Conservation (phyloP, 37 sponge, comb jelly and placozoan genomes). For the Agelas oroides region DNA sequence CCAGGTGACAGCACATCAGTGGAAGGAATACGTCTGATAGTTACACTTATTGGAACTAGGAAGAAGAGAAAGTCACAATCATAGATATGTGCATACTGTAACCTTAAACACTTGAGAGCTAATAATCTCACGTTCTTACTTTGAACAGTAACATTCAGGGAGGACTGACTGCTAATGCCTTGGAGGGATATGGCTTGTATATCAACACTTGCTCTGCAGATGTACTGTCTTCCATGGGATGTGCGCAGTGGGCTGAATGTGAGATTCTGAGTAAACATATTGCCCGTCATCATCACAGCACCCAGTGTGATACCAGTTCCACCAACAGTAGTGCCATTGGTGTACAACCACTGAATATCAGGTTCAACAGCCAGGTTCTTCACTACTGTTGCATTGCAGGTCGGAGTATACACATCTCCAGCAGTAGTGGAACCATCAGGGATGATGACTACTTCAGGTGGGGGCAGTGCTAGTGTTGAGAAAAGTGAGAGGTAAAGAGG, state of each 20-base stretch:
- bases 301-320: not conserved
- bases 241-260: conserved; percentile 13
- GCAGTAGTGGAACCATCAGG: not conserved
- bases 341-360: not conserved
- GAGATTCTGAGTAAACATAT: not conserved
- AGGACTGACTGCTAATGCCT: too few species aligned
- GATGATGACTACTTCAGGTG: not conserved
- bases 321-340: not conserved
- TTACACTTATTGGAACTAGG: too few species aligned
- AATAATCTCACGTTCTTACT: too few species aligned
- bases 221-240: conserved; percentile 13
- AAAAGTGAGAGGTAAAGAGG: too few species aligned
- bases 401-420: not conserved
- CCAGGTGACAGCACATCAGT: too few species aligned
- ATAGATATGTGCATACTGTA: too few species aligned
- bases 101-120: too few species aligned
- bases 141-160: too few species aligned
- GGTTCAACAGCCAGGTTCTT: too few species aligned
- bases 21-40: too few species aligned
- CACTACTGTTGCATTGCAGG: not conserved
- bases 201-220: not conserved
- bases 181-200: not conserved
- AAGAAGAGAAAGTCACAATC: too few species aligned
- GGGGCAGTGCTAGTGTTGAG: not conserved
- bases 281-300: not conserved